Conservation (phyloP, 2,797 vertebrate species). For the Sebastiscus albofasciatus region DNA sequence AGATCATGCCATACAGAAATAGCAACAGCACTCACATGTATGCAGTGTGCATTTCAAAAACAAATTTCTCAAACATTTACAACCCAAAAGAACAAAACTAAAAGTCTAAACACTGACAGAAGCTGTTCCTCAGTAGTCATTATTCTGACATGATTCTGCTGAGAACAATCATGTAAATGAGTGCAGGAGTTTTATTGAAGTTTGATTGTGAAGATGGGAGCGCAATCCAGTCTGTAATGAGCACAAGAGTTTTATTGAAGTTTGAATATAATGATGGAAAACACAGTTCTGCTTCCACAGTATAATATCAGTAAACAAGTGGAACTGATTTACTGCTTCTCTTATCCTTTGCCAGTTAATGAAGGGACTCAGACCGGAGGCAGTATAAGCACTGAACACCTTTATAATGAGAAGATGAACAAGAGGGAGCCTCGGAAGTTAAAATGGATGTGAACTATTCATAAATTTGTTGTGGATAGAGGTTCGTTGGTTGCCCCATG, state of each 20-base stretch:
- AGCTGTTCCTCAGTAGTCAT: not conserved
- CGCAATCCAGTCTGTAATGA: not conserved
- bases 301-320: not conserved
- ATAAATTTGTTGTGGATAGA: not conserved
- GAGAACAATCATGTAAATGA: not conserved
- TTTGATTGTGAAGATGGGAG: not conserved
- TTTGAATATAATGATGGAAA: slow-evolving; percentile 9
- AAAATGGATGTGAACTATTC: not conserved
- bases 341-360: not conserved
- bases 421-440: not conserved
- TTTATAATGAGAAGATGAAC: not conserved
- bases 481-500: not conserved
- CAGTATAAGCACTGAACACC: not conserved
- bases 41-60: not conserved
- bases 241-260: not conserved
- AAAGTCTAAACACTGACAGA: not conserved
- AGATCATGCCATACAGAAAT: not conserved
- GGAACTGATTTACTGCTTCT: not conserved
- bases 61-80: not conserved
- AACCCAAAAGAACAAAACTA: not conserved
- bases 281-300: not conserved
- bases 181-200: not conserved
- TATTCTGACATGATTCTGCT: not conserved
- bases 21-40: not conserved
- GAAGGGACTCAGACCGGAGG: not conserved